Evolutionary conservation across 2,888 invertebrate species (phyloP), one percentile per base, ranked within the genome.

Genomic region (Diplazon laetatorius): DNA sequence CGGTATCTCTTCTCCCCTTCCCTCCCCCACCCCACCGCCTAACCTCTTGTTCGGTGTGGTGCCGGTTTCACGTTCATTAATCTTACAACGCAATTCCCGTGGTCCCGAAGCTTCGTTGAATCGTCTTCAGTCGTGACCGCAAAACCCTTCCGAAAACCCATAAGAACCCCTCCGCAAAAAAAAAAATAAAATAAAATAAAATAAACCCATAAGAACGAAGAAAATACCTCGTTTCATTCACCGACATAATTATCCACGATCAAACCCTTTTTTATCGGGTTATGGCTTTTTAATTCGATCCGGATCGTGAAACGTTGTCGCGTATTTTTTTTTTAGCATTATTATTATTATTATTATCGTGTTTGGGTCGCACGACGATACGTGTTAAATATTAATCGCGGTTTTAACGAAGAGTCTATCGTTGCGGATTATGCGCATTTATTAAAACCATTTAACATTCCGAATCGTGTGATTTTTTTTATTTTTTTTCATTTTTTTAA

Each of bases 71-170:
- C 88, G 86, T 89, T 89, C 89, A 89, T 90, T 89, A 90, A 90
- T 90, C 89, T 89, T 89, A 87, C 88, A 89, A 88, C 85, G 87
- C 85, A 88, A 88, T 88, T 84, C 83, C 84, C 81, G 82, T 46
- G 71, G 46, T 78, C 37, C 35, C n/a, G n/a, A 30, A 63, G 63
- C 57, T 48, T 30, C 16, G 48, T 14, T n/a, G 46, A 16, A 16
- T 50, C 35, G 60, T 50, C 39, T 30, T 37, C n/a, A n/a, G 12
- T 16, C 57, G 50, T 59, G 57, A 73, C 68, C 68, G 72, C 77
- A 69, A 62, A 60, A 71, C 25, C n/a, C n/a, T n/a, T n/a, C n/a
- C n/a, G n/a, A n/a, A n/a, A n/a, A n/a, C n/a, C n/a, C n/a, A n/a
- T n/a, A n/a, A n/a, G n/a, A n/a, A n/a, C n/a, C n/a, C n/a, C n/a